Evolutionary conservation across 1,140 invertebrate genomes (phyloP).

Genomic region (Asobara japonica): DNA sequence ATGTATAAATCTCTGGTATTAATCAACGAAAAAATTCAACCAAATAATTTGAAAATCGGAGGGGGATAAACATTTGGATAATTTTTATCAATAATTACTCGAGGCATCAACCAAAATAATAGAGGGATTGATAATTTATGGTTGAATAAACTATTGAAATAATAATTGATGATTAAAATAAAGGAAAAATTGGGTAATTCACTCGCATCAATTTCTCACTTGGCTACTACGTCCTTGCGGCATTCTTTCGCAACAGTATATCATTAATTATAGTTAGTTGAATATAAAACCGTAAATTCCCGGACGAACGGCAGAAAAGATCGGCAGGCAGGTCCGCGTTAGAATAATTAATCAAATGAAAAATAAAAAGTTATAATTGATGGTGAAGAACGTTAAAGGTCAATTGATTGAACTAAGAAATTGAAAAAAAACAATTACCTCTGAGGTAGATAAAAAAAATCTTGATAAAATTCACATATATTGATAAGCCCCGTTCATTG

Average conservation of each 20-base stretch:
- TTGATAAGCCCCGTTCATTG: too few species aligned
- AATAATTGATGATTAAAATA: slow-evolving; percentile 17
- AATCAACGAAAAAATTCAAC: not conserved
- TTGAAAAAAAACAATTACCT: slow-evolving; percentile 29
- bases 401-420: not conserved
- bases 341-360: slow-evolving; percentile 17
- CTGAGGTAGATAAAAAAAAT: too few species aligned
- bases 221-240: slow-evolving; percentile 33
- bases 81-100: slow-evolving; percentile 13
- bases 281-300: not conserved
- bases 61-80: not conserved
- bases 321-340: slow-evolving; percentile 35
- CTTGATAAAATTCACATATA: too few species aligned
- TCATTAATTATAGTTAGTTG: slow-evolving; percentile 13
- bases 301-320: slow-evolving; percentile 24
- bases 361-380: slow-evolving; percentile 17
- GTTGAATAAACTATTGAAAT: not conserved
- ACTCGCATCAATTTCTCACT: slow-evolving; percentile 36
- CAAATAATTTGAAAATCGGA: slow-evolving; percentile 1
- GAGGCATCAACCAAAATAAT: slow-evolving; percentile 29
- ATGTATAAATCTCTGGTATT: slow-evolving; percentile 18
- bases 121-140: not conserved
- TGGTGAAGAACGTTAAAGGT: slow-evolving; percentile 30
- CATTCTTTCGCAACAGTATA: slow-evolving; percentile 31
- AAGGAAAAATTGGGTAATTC: slow-evolving; percentile 20